These are phyloP conservation scores for Cheilosia impressa DNA, from an alignment of 2,888 invertebrate genomes.

Conservation along the genomic window DNA sequence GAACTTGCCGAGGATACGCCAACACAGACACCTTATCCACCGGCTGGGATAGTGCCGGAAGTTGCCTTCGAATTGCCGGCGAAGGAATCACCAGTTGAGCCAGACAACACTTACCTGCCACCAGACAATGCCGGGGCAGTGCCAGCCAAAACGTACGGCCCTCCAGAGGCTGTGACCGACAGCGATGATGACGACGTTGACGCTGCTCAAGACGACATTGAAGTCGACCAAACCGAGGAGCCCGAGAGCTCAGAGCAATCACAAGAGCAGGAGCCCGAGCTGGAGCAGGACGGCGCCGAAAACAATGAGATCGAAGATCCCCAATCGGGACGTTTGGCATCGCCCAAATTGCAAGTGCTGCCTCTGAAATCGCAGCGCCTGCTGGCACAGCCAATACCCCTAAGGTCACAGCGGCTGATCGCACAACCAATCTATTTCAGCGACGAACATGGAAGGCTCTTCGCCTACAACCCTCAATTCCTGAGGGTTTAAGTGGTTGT, in stretches of 20 bases:
- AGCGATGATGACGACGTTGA: conserved; percentile 17
- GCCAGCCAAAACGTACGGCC: conserved; percentile 78
- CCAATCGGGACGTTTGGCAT: conserved; percentile 44
- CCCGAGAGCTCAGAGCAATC: conserved; percentile 36
- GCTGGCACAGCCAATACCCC: conserved; percentile 37
- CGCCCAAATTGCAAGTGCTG: conserved; percentile 46
- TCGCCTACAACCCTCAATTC: conserved; percentile 57
- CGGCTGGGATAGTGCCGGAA: conserved; percentile 80
- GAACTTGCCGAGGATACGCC: conserved; percentile 47
- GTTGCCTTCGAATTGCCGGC: conserved; percentile 80
- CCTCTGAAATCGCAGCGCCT: conserved; percentile 42
- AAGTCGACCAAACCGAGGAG: conserved; percentile 42
- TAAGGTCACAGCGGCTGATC: conserved; percentile 38
- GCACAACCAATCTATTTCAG: conserved; percentile 54
- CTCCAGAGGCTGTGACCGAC: conserved; percentile 75
- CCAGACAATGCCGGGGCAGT: conserved; percentile 76
- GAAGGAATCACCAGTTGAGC: conserved; percentile 76
- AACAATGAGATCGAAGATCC: conserved; percentile 52
- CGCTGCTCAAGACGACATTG: conserved; percentile 15
- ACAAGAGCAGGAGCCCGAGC: conserved; percentile 26
- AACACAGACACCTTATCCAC: conserved; percentile 79
- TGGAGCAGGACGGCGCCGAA: conserved; percentile 25
- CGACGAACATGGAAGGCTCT: conserved; percentile 47
- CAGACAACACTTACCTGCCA: conserved; percentile 78
- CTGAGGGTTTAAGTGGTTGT: conserved; percentile 28